Evolutionary conservation across 2,888 invertebrate genomes (phyloP).

Genomic region (Epirrhoe tristata): DNA sequence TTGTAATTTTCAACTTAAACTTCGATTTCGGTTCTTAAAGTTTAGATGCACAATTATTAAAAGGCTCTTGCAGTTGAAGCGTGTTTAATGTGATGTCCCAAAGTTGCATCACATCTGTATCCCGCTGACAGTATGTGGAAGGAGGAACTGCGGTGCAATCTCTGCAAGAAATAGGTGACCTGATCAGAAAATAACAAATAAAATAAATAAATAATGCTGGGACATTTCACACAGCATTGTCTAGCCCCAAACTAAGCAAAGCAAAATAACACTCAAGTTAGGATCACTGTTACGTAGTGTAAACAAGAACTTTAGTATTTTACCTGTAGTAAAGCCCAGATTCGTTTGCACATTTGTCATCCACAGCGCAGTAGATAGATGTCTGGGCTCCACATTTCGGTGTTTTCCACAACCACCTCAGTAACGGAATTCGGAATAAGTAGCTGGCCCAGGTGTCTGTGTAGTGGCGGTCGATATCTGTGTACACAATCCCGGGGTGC

Average conservation of each 20-base stretch:
- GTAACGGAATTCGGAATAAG: conserved; percentile 47
- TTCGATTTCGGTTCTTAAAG: no score
- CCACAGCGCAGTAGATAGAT: conserved; percentile 86
- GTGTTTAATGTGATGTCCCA: conserved; percentile 39
- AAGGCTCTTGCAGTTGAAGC: conserved; percentile 23
- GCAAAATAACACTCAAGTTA: background rate
- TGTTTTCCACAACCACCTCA: conserved; percentile 70
- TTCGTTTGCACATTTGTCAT: conserved; percentile 80
- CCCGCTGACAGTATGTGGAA: conserved; percentile 37
- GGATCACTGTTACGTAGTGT: background rate
- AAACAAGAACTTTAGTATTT: conserved; percentile 17
- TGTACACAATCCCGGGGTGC: conserved; percentile 85
- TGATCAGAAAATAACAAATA: background rate
- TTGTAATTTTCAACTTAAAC: background rate
- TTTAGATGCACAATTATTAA: no score
- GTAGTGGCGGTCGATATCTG: conserved; percentile 85
- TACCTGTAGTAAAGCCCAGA: conserved; percentile 76
- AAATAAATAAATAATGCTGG: no score
- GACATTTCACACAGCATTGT: no score
- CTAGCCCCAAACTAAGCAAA: no score
- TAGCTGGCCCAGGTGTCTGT: conserved; percentile 47
- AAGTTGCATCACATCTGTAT: conserved; percentile 25
- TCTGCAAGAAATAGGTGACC: conserved; percentile 26
- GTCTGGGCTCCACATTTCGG: conserved; percentile 88
- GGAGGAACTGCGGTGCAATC: conserved; percentile 34